Evolutionary conservation across 2,888 invertebrate species (phyloP), one percentile per base, ranked within the genome.

Genomic region (Lingula anatina): DNA sequence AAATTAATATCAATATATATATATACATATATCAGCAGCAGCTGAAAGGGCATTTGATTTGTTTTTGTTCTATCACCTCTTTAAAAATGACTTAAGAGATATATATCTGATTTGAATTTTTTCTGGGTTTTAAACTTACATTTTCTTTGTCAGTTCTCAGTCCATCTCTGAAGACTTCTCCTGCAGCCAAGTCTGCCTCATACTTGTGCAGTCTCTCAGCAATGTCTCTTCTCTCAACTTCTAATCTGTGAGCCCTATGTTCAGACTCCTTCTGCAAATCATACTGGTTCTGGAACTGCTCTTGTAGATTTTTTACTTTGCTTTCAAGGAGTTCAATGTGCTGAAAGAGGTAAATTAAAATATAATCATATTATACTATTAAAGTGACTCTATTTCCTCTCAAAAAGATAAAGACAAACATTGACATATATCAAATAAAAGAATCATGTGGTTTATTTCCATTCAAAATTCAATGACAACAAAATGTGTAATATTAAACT

Each of bases 201-300:
- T 86, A 80, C 67, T 89, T 88, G 65, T 88, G 86, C 49, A 92
- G 79, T 53, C 88, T 84, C 44, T 84, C 82, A 61, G 89, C 87
- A 24, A 90, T 77, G 59, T 86, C 83, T 44, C 83, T 82, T 56
- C 87, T 84, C 65, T 91, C 90, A 47, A 86, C 85, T 61, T 89
- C 88, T n/a, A 88, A 77, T 46, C 82, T 81, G 44, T 88, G 81
- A 24, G 86, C 81, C 43, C 85, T 80, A 4, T 81, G 78, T 24
- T 82, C 82, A 1, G 84, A 84, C 74, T 82, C 85, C 60, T 83
- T 87, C 70, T 82, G 85, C 56, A 83, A 77, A 66, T 84, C 86
- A 62, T 83, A 84, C 64, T 84, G 85, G 54, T 83, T 82, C 65
- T 82, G 85, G 60, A 85, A 77, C 70, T 90, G 88, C 53, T 87